phyloP scores from a whole-genome alignment of 2,113 vertebrate genomes.

The Dinomys branickii region DNA sequence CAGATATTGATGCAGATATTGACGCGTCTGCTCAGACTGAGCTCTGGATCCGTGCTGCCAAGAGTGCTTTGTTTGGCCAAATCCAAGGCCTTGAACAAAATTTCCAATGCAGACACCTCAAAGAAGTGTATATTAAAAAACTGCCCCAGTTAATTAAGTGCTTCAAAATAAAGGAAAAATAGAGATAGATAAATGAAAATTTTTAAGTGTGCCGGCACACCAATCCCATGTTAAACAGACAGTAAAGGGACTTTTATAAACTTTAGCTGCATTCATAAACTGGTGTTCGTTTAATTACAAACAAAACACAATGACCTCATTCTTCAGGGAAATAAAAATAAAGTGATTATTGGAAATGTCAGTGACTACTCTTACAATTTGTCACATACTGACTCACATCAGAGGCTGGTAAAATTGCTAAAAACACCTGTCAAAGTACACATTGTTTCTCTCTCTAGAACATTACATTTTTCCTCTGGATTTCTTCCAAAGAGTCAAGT shows the following conservation, averaged over 20 bases:
- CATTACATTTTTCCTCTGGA: neutral
- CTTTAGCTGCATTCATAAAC: neutral
- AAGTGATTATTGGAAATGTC: constrained; percentile 11
- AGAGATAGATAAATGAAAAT: neutral
- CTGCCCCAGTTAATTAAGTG: neutral
- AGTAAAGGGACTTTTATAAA: neutral
- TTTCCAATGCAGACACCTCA: neutral
- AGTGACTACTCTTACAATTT: neutral
- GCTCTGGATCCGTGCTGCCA: neutral
- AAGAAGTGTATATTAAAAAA: neutral
- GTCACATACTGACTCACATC: neutral
- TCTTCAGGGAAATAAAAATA: constrained; percentile 46
- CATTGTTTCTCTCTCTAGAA: neutral
- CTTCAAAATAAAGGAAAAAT: neutral
- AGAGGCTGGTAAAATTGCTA: neutral
- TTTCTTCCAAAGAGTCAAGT: neutral
- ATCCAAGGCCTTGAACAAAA: neutral
- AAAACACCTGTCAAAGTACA: neutral
- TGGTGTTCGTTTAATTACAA: neutral
- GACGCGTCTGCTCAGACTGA: neutral
- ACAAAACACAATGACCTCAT: neutral
- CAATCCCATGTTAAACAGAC: neutral
- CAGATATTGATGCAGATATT: constrained; percentile 44
- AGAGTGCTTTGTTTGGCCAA: neutral
- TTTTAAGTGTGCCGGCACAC: neutral